These are phyloP conservation scores for Drosophila mettleri DNA, from an alignment of 2,888 invertebrate genomes.

Conservation along the genomic window DNA sequence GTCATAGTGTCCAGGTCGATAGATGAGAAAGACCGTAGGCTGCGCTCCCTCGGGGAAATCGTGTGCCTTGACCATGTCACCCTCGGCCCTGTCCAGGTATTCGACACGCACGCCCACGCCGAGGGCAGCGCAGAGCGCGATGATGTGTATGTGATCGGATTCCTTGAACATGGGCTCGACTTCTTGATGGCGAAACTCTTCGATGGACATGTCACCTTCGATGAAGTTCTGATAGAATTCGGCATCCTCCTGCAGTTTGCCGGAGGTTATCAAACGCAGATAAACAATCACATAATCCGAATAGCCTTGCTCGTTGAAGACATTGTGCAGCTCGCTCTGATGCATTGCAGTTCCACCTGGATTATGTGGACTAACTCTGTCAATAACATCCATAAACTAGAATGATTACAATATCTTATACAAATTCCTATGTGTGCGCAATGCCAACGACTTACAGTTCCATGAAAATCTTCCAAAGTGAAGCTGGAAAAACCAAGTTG, in stretches of 20 bases:
- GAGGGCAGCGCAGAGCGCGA: constrained; percentile 95
- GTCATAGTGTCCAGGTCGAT: constrained; percentile 99
- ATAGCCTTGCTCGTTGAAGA: constrained; percentile 96
- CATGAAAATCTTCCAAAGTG: constrained; percentile 99
- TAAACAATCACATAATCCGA: constrained; percentile 98
- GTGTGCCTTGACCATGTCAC: constrained; percentile 92
- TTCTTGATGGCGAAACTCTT: constrained; percentile 94
- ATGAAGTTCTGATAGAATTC: constrained; percentile 98
- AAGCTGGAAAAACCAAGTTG: constrained; percentile 97
- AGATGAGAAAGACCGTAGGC: constrained; percentile 94
- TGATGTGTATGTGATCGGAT: constrained; percentile 99
- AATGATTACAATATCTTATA: background rate
- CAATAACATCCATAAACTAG: constrained; percentile 96
- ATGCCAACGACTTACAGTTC: constrained; percentile 87
- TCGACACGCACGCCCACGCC: constrained; percentile 96
- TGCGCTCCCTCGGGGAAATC: constrained; percentile 94
- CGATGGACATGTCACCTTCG: constrained; percentile 95
- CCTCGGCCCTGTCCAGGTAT: constrained; percentile 97
- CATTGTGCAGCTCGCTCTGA: constrained; percentile 91
- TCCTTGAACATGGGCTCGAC: constrained; percentile 86
- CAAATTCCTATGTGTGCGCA: accelerated
- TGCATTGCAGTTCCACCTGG: constrained; percentile 84
- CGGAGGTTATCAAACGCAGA: constrained; percentile 96
- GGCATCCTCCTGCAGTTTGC: constrained; percentile 96
- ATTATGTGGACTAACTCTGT: constrained; percentile 88